These are phyloP conservation scores for Ephydatia muelleri DNA, from an alignment of 37 sponge, comb jelly and placozoan genomes.

Conservation along the genomic window DNA sequence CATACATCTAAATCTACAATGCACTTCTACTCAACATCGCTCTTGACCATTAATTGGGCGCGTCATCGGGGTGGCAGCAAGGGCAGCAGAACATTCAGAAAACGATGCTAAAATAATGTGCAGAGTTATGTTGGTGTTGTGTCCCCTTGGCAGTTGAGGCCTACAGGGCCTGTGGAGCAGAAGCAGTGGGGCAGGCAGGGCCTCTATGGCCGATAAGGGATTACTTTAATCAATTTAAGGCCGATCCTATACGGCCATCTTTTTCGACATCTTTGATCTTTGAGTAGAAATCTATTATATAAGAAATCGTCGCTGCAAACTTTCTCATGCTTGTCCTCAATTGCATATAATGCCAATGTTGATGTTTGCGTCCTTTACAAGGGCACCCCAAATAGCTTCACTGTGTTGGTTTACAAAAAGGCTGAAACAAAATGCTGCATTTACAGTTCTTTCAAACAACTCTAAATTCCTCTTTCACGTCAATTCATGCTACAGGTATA, in stretches of 20 bases:
- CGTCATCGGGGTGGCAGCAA: not conserved
- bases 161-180: not conserved
- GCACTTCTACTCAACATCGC: not conserved
- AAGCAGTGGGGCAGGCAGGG: not conserved
- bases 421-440: slow-evolving; percentile 1
- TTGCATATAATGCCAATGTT: slow-evolving; percentile 1
- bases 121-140: not conserved
- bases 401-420: not conserved
- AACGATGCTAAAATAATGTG: not conserved
- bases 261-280: not conserved
- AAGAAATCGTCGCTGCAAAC: not conserved
- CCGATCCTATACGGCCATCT: not conserved
- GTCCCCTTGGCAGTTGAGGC: slow-evolving; percentile 1
- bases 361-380: slow-evolving; percentile 1
- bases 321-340: slow-evolving; percentile 1
- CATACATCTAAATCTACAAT: not conserved
- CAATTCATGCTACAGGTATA: slow-evolving; percentile 1
- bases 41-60: slow-evolving; percentile 1
- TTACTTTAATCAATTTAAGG: not conserved
- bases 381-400: slow-evolving; percentile 1
- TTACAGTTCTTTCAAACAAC: not conserved
- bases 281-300: not conserved
- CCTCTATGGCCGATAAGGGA: not conserved
- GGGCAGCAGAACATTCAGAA: not conserved
- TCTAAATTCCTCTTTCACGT: slow-evolving; percentile 1